Evolutionary conservation across 2,888 invertebrate genomes (phyloP).

Genomic region (Drosophila hawaiiensis): DNA sequence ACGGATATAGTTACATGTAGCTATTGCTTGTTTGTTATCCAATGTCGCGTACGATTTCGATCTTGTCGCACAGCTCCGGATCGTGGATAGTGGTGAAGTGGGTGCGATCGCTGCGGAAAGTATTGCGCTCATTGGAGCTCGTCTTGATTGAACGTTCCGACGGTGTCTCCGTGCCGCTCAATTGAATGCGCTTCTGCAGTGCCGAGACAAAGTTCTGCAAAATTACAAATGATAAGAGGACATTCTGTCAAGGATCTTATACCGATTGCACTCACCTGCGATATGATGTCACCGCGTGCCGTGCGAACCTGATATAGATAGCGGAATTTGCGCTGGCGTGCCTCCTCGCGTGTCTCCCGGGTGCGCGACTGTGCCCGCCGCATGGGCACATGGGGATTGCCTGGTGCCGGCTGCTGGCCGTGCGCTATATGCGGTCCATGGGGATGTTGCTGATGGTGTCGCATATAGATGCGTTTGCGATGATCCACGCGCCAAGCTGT

Average conservation of each 20-base stretch:
- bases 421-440: slow-evolving; percentile 67
- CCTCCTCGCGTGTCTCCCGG: slow-evolving; percentile 91
- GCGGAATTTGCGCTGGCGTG: slow-evolving; percentile 93
- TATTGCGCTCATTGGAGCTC: slow-evolving; percentile 90
- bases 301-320: slow-evolving; percentile 95
- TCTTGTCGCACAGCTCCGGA: slow-evolving; percentile 87
- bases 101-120: slow-evolving; percentile 91
- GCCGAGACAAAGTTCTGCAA: slow-evolving; percentile 92
- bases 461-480: slow-evolving; percentile 82
- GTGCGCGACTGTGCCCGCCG: slow-evolving; percentile 86
- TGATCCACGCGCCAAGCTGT: slow-evolving; percentile 85
- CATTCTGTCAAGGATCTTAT: not conserved
- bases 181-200: slow-evolving; percentile 90
- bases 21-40: slow-evolving; percentile 85
- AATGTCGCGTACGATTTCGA: slow-evolving; percentile 85
- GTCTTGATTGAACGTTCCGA: slow-evolving; percentile 86
- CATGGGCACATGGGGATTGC: slow-evolving; percentile 61
- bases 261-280: slow-evolving; percentile 88
- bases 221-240: not conserved
- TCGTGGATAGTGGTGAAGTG: slow-evolving; percentile 90
- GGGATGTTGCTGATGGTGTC: slow-evolving; percentile 71
- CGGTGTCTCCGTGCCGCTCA: slow-evolving; percentile 86
- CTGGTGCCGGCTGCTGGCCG: slow-evolving; percentile 63
- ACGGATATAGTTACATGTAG: slow-evolving; percentile 83
- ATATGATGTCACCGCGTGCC: slow-evolving; percentile 95